phyloP scores from a whole-genome alignment of 2,888 invertebrate species.

The Lycaena phlaeas region DNA sequence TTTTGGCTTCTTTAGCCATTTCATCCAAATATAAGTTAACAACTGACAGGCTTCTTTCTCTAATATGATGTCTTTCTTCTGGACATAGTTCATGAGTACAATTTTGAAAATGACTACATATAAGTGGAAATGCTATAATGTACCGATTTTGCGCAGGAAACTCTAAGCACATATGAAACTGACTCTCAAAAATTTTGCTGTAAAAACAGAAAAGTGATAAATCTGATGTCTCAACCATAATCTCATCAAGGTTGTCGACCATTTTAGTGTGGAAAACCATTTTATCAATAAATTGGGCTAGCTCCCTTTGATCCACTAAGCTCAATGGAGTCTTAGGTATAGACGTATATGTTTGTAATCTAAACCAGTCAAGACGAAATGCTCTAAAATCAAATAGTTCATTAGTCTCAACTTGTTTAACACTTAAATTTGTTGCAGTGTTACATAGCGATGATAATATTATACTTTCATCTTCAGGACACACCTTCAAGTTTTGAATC shows the following conservation, averaged over 20 bases:
- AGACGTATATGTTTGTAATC: conserved; percentile 95
- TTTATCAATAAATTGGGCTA: conserved; percentile 94
- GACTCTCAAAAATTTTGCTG: conserved; percentile 96
- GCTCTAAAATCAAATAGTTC: conserved; percentile 96
- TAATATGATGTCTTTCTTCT: conserved; percentile 97
- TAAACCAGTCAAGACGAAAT: conserved; percentile 96
- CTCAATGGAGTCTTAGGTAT: conserved; percentile 84
- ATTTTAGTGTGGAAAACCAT: conserved; percentile 98
- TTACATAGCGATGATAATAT: conserved; percentile 94
- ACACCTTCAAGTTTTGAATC: conserved; percentile 85
- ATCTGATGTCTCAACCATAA: conserved; percentile 97
- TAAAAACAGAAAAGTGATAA: conserved; percentile 98
- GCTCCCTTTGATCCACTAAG: conserved; percentile 86
- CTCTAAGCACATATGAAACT: conserved; percentile 98
- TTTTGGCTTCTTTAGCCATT: conserved; percentile 99
- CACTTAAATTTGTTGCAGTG: conserved; percentile 86
- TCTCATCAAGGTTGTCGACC: conserved; percentile 97
- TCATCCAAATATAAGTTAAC: conserved; percentile 98
- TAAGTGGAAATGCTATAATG: conserved; percentile 96
- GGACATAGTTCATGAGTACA: conserved; percentile 99
- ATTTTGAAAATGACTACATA: conserved; percentile 98
- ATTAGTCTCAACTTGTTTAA: conserved; percentile 97
- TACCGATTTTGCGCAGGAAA: conserved; percentile 99
- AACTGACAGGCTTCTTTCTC: conserved; percentile 94
- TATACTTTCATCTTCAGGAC: conserved; percentile 95